Conservation (phyloP, 2,888 invertebrate genomes). For the Diarsia rubi region DNA sequence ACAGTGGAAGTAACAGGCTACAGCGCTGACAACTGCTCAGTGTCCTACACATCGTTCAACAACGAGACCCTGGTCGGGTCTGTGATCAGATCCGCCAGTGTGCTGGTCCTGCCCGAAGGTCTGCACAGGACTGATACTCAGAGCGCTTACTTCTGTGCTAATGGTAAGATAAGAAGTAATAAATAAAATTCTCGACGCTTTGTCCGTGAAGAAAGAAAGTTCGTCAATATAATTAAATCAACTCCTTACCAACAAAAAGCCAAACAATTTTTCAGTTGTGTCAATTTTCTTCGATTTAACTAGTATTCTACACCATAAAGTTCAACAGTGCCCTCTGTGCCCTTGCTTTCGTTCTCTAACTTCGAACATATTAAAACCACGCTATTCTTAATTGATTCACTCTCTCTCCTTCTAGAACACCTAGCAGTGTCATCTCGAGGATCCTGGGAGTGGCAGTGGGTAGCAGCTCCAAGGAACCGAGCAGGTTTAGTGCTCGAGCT, state of each 20-base stretch:
- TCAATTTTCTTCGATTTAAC: no score
- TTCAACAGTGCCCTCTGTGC: no score
- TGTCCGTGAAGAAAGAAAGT: no score
- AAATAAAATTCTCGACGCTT: no score
- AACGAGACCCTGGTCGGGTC: conserved; percentile 92
- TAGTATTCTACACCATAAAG: no score
- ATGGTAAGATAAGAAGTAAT: conserved; percentile 85
- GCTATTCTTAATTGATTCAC: neutral
- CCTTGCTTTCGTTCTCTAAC: no score
- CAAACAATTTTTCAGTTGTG: no score
- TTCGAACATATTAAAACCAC: neutral
- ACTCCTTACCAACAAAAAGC: no score
- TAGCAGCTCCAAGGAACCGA: conserved; percentile 92
- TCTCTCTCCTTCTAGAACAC: conserved; percentile 88
- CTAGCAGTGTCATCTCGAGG: conserved; percentile 92
- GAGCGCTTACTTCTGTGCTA: conserved; percentile 93
- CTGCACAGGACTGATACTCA: conserved; percentile 92
- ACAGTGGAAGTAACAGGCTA: conserved; percentile 93
- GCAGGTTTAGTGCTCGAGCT: conserved; percentile 92
- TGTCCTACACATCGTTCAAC: conserved; percentile 90
- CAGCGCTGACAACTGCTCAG: conserved; percentile 92
- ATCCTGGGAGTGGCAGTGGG: conserved; percentile 92
- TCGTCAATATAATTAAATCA: no score
- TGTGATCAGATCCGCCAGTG: conserved; percentile 91
- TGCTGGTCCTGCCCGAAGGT: conserved; percentile 92